Evolutionary conservation across 30 jellyfish, hydroid and myxozoan species (phyloP), one percentile per base, ranked within the genome.

Genomic region (Rhopilema esculentum): DNA sequence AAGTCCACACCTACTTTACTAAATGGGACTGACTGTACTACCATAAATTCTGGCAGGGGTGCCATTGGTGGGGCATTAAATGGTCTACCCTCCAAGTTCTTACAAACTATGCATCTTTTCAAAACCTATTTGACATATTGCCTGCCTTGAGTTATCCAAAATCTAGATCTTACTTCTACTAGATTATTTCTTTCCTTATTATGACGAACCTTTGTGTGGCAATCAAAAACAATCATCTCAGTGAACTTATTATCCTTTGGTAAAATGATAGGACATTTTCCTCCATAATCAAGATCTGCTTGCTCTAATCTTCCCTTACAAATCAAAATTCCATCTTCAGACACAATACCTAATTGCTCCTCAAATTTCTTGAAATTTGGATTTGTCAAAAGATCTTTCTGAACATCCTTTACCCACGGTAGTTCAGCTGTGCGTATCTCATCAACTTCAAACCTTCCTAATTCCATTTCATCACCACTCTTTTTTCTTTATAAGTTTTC

Each of bases 61-160:
- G 88, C 93, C 19, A 27, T 49, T 8, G 86, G 1, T 32, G 92
- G 92, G 1, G 65, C 33, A 29, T 22, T 1, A 29, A 2, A 85
- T 19, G 93, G 30, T 21, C 33, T 85, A 8, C 88, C 88, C 0
- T 71, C 88, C 0, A 53, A 18, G 15, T 21, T 22, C 72, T 57
- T 16, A 50, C 88, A 85, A 52, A 17, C 4, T 28, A 85, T 27
- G 27, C 93, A 70, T 27, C n/a, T 30, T 27, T 29, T 85, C 29
- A 73, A 8, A 17, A 85, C 27, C 48, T 85, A 72, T 29, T 85
- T 73, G 25, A 70, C 93, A 67, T 25, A 62, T 31, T 72, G 93
- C n/a, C 93, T 72, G n/a, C 93, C 93, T 61, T 49, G 40, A 19
- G 82, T 29, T 1, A 50, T 32, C 88, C 88, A 85, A 72, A 31